Evolutionary conservation across 2,888 invertebrate species (phyloP).

Genomic region (Thymelicus lineola): DNA sequence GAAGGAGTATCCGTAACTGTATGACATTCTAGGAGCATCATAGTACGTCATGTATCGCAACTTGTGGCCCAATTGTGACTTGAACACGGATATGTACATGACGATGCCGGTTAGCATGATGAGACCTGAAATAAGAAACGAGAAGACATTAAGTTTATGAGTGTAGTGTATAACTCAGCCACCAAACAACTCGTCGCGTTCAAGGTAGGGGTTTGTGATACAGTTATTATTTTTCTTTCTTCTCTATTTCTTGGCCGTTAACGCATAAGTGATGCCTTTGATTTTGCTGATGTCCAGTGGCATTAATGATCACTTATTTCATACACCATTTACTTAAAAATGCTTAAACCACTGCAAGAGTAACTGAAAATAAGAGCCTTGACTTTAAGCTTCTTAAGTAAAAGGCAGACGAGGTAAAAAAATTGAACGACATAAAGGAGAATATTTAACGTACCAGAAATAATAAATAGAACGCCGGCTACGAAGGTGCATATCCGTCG

Average conservation of each 20-base stretch:
- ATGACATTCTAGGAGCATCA: slow-evolving; percentile 92
- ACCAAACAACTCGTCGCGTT: no score
- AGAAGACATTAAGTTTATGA: background rate
- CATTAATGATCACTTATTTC: no score
- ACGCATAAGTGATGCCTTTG: no score
- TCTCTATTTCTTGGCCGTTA: no score
- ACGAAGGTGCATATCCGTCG: slow-evolving; percentile 93
- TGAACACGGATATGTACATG: slow-evolving; percentile 96
- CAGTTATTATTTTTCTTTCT: no score
- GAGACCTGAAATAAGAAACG: slow-evolving; percentile 86
- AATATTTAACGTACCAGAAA: slow-evolving; percentile 88
- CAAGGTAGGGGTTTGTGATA: no score
- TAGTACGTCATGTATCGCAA: slow-evolving; percentile 91
- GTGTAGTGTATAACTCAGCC: no score
- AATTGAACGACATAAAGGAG: background rate
- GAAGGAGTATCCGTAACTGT: slow-evolving; percentile 95
- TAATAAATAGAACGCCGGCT: slow-evolving; percentile 94
- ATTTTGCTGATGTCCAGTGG: no score
- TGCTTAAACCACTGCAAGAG: no score
- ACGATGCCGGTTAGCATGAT: slow-evolving; percentile 96
- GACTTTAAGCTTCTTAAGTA: background rate
- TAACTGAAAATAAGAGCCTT: background rate
- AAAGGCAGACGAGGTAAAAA: background rate
- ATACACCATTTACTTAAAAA: no score
- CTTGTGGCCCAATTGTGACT: slow-evolving; percentile 95